Conservation (phyloP, 2,113 vertebrate genomes). For the Tenebrosternarchus preto region DNA sequence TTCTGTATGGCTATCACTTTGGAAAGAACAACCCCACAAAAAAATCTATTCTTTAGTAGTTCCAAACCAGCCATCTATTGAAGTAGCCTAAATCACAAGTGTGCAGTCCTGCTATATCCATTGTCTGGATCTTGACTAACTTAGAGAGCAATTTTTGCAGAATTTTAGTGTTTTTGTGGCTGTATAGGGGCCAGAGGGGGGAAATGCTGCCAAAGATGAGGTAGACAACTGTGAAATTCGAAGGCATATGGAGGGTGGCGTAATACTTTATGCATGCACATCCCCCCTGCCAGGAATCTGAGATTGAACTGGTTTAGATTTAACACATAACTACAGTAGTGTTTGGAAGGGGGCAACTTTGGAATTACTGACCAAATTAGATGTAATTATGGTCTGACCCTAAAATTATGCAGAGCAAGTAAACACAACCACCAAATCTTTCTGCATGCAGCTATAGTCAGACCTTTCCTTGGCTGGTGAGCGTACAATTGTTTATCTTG, state of each 20-base stretch:
- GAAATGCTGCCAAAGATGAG: conserved; percentile 41
- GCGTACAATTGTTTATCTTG: not conserved
- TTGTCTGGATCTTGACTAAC: conserved; percentile 31
- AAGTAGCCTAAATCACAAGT: conserved; percentile 11
- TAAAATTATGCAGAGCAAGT: not conserved
- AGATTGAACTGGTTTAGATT: conserved; percentile 9
- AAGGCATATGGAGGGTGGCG: conserved; percentile 24
- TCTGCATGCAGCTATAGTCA: not conserved
- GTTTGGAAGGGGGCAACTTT: not conserved
- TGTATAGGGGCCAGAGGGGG: conserved; percentile 10
- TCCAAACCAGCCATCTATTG: not conserved
- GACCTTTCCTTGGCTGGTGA: not conserved
- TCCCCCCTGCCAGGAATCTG: conserved; percentile 27
- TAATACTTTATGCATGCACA: conserved; percentile 21
- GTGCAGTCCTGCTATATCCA: conserved; percentile 16
- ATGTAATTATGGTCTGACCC: no score
- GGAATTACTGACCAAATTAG: not conserved
- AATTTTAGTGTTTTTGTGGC: conserved; percentile 45
- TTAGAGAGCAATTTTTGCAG: conserved; percentile 30
- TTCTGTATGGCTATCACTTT: not conserved
- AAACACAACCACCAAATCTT: not conserved
- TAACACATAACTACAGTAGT: conserved; percentile 13
- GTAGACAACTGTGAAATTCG: conserved; percentile 44
- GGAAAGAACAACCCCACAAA: not conserved
- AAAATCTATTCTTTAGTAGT: conserved; percentile 1